Conservation (phyloP, 2,113 vertebrate species). For the Cephalopholis sonnerati region DNA sequence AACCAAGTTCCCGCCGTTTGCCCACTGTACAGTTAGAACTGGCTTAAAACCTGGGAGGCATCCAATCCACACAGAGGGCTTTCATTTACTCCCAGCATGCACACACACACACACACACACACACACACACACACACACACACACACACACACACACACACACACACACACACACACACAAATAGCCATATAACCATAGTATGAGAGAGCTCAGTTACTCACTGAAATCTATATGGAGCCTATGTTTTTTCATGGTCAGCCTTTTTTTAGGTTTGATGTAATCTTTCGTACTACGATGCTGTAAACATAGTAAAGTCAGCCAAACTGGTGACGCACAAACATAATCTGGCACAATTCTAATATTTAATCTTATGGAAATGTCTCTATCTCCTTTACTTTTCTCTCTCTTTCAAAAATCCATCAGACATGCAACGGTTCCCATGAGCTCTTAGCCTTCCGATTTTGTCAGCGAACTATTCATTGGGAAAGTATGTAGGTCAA, state of each 20-base stretch:
- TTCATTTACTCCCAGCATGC: slow-evolving; percentile 69
- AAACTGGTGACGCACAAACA: slow-evolving; percentile 50
- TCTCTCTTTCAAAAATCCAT: slow-evolving; percentile 54
- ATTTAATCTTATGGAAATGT: slow-evolving; percentile 60
- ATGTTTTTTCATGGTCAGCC: slow-evolving; percentile 27
- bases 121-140: slow-evolving; percentile 23
- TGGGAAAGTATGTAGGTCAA: slow-evolving; percentile 80
- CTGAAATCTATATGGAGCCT: slow-evolving; percentile 38
- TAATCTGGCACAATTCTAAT: slow-evolving; percentile 65
- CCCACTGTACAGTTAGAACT: slow-evolving; percentile 59
- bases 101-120: slow-evolving; percentile 30
- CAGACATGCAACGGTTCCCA: slow-evolving; percentile 45
- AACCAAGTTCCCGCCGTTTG: slow-evolving; percentile 57
- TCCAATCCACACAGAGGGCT: slow-evolving; percentile 71
- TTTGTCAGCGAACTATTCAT: slow-evolving; percentile 62
- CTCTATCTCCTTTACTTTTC: slow-evolving; percentile 46
- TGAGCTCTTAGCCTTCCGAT: slow-evolving; percentile 50
- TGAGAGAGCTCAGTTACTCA: slow-evolving; percentile 38
- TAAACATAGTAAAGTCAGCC: slow-evolving; percentile 52
- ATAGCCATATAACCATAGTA: slow-evolving; percentile 53
- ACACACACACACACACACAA: slow-evolving; percentile 28
- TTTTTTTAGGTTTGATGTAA: slow-evolving; percentile 64
- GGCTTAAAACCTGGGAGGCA: slow-evolving; percentile 63
- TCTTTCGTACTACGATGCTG: slow-evolving; percentile 33
- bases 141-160: slow-evolving; percentile 16